Base-by-base conservation (phyloP, 2,888 invertebrate species). In the Auanema sp. region DNA sequence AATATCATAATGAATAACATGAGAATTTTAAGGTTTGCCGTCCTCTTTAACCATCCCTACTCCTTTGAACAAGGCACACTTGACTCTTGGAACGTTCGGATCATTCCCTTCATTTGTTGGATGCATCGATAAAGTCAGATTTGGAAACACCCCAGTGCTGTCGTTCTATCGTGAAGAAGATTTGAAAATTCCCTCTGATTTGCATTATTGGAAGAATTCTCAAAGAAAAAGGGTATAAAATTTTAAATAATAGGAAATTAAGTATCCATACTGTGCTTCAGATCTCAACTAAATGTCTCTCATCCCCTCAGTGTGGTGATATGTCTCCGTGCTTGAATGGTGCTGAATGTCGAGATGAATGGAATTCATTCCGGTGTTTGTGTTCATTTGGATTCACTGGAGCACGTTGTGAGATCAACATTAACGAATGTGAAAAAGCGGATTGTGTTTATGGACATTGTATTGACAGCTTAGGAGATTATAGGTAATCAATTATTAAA, bases 331-430 rank as follows among this genome's bases (percentile, higher is more conserved):
- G 76, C 55, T 47, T 69, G 44, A 72, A 75, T 60, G 70, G 72
- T 6, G 73, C 61, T 5, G 49, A 55, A 12, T 76, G 76, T 62
- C 52, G 50, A 2, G 76, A 76, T 58, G 51, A 58, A 12, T 76
- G 76, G 76, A 76, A 76, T 53, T 70, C 61, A 61, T 64, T 63
- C 51, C 60, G 63, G 18, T 74, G 71, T 47, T 41, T 56, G 2
- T 74, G 74, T 57, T 50, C 61, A 11, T 51, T 64, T 0, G 78
- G 78, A 0, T 81, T 76, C 63, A 68, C 65, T 18, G 81, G 81
- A 0, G 67, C 67, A 8, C 61, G 65, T 40, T 81, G 81, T 52
- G 69, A 76, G 47, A 60, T 55, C n/a, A 72, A 74, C 24, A 60
- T 75, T 51, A 75, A 81, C 42, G 66, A 72, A 14, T 81, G 80